Evolutionary conservation across 2,888 invertebrate genomes (phyloP), one percentile per base, ranked within the genome.

Genomic region (Lasioglossum malachurum): DNA sequence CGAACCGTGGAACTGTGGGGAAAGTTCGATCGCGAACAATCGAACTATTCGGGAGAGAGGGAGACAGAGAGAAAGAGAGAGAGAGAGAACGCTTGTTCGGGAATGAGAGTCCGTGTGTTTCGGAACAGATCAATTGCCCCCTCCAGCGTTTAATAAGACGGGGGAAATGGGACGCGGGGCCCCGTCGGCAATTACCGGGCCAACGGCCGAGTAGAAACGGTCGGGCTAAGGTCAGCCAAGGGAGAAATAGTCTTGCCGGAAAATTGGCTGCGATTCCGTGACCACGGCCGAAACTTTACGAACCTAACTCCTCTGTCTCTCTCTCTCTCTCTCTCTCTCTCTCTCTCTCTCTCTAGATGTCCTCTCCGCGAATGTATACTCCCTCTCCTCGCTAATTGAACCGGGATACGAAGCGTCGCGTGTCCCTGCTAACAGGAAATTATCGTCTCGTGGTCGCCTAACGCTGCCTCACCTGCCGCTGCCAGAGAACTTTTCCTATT

Each of bases 211-310:
- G 89, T 87, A 71, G 86, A 83, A 82, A 88, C 64, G 81, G 82
- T 90, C 85, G 71, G 69, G 80, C 74, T 85, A 82, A 73, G 78
- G 79, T 91, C 87, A 75, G 87, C 75, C 88, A 27, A 23, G 74
- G 46, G 64, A 80, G 82, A 84, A 73, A 79, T 71, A 69, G 80
- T 82, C 80, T 79, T 86, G 64, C 75, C 77, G 53, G 73, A 76
- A 86, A 85, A 89, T 89, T 82, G 89, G 78, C 76, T 82, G 83
- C 84, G 84, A 87, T 89, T 83, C 82, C 82, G 75, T 53, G 71
- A 78, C 80, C 80, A 75, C 80, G 44, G 38, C 74, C 46, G 73
- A 64, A 78, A 82, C 46, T 87, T 87, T 81, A 81, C 87, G 14
- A 74, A 69, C 79, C 27, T 23, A 19, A 57, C 49, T 41, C 27